Evolutionary conservation across 1,140 invertebrate species (phyloP).

Genomic region (Wiebesia pumilae): DNA sequence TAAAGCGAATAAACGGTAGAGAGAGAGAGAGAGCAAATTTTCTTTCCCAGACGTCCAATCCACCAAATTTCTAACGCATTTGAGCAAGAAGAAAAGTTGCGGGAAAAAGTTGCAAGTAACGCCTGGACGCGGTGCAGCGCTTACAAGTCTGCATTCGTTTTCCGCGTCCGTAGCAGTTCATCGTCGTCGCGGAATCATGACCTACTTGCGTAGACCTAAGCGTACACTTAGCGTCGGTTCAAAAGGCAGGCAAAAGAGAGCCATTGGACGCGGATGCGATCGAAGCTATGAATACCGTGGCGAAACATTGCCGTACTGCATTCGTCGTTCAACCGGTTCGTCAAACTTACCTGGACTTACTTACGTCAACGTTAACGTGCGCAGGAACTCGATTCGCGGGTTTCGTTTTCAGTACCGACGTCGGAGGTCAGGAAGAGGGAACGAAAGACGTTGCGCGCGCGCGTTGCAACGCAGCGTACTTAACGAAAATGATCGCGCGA

Average conservation of each 20-base stretch:
- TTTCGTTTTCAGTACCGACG: too few species aligned
- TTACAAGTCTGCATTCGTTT: too few species aligned
- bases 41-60: background rate
- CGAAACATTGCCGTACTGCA: background rate
- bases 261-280: constrained; percentile 40
- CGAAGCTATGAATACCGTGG: constrained; percentile 32
- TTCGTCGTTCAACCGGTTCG: constrained; percentile 34
- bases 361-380: background rate
- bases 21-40: background rate
- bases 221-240: background rate
- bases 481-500: background rate
- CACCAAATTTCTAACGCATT: background rate
- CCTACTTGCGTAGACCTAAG: constrained; percentile 25
- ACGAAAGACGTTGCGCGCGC: background rate
- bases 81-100: background rate
- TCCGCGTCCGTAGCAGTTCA: background rate
- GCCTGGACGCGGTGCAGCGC: too few species aligned
- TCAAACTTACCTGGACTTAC: background rate
- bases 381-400: constrained; percentile 16
- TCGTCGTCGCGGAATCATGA: background rate
- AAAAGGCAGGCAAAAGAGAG: constrained; percentile 14
- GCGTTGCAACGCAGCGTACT: background rate
- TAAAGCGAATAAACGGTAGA: too few species aligned
- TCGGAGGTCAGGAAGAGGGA: too few species aligned
- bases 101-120: background rate